Evolutionary conservation across 2,888 invertebrate species (phyloP), one percentile per base, ranked within the genome.

Genomic region (Abrostola triplasia): DNA sequence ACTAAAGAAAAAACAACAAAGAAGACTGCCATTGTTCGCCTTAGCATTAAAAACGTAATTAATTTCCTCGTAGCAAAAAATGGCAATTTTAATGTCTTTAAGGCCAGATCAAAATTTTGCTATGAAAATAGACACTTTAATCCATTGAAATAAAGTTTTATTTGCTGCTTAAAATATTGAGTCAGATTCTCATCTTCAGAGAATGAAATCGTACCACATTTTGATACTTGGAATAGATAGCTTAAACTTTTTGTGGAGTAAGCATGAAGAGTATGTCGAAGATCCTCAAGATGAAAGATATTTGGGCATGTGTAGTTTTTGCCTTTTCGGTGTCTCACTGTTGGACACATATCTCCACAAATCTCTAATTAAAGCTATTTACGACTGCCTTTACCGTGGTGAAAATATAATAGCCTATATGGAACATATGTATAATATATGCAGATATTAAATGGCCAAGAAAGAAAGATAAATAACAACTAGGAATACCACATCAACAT

Each of bases 11-110:
- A 47, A 9, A 7, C 4, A 24, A 24, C 9, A 24, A 24, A 24
- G 50, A 73, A 42, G 24, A 58, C 56, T 37, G 48, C 38, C 36
- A 44, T 50, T 53, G 24, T 47, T 35, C 37, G 38, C 44, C n/a
- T n/a, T n/a, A n/a, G n/a, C n/a, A n/a, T n/a, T n/a, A 36, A 56
- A 61, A 64, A 49, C 61, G 47, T 38, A 50, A 51, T 49, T 61
- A 71, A 73, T 72, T 48, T 73, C 72, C 72, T 61, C 36, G 11
- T 53, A n/a, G 57, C 38, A 57, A 62, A 66, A 58, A 49, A 73
- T 54, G 51, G 70, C 40, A 73, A 82, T 82, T 73, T 70, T 76
- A 72, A 77, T 64, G 67, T 80, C 73, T 74, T 81, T 81, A 81
- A 77, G 83, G 75, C 75, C 79, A 79, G 36, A 0, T n/a, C 7